Conservation (phyloP, 2,797 vertebrate species). For the Cuniculus paca region DNA sequence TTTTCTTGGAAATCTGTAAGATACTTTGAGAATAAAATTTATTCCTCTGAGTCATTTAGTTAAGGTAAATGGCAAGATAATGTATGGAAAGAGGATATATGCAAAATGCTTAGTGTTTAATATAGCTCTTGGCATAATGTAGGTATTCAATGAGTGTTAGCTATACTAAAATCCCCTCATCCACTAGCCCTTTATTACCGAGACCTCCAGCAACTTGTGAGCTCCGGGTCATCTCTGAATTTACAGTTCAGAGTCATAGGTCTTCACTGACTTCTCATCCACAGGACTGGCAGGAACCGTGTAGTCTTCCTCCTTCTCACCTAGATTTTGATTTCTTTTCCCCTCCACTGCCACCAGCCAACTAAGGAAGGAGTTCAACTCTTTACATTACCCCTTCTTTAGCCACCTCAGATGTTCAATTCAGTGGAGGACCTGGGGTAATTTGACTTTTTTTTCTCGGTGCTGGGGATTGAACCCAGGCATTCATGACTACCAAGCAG, state of each 20-base stretch:
- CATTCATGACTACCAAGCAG: background rate
- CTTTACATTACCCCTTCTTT: background rate
- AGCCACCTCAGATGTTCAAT: background rate
- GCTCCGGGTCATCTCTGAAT: background rate
- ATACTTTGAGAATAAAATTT: slow-evolving; percentile 42
- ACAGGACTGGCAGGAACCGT: background rate
- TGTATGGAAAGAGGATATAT: slow-evolving; percentile 42
- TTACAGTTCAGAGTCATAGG: background rate
- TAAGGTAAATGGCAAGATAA: slow-evolving; percentile 50
- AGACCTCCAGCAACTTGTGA: background rate
- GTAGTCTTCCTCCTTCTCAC: background rate
- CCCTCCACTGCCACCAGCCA: background rate
- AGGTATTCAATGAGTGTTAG: background rate
- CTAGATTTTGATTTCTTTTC: background rate
- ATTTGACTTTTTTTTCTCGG: background rate
- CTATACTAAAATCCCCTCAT: background rate
- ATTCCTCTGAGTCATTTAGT: slow-evolving; percentile 55
- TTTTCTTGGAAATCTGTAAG: slow-evolving; percentile 57
- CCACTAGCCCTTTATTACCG: background rate
- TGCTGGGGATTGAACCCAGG: background rate
- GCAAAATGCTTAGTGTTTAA: slow-evolving; percentile 38
- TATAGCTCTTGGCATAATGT: slow-evolving; percentile 8
- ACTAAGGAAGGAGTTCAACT: background rate
- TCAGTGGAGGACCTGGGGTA: background rate
- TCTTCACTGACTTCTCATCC: background rate